Conservation (phyloP, 2,113 vertebrate genomes). For the Onychostoma macrolepis region DNA sequence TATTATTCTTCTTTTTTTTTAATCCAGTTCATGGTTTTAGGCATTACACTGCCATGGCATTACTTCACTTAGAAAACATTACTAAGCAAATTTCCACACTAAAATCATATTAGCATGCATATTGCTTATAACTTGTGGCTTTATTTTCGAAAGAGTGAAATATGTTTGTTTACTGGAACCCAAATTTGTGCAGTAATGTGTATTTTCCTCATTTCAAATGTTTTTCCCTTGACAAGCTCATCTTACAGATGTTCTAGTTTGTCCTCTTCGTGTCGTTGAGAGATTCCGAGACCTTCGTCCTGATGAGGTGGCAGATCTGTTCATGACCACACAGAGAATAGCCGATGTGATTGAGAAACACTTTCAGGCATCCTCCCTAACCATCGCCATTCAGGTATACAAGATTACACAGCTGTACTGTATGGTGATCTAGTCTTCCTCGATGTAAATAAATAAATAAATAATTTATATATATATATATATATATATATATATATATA, state of each 20-base stretch:
- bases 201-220: neutral
- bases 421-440: neutral
- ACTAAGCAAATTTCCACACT: neutral
- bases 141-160: neutral
- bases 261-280: conserved; percentile 83
- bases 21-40: neutral
- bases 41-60: neutral
- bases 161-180: neutral
- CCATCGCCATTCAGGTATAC: conserved; percentile 86
- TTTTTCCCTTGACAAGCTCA: conserved; percentile 72
- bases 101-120: neutral
- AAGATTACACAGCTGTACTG: neutral
- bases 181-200: neutral
- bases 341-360: conserved; percentile 83
- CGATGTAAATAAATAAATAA: too few relatives aligned
- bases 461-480: too few relatives aligned
- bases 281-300: conserved; percentile 85
- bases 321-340: conserved; percentile 79
- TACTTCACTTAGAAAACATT: neutral
- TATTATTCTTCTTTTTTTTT: neutral
- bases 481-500: too few relatives aligned
- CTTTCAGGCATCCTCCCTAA: conserved; percentile 85
- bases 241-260: conserved; percentile 86
- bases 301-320: conserved; percentile 87
- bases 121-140: neutral